A percentile compares a stretch with the other conserved stretches of the same genome.
These are phyloP conservation scores for Tragelaphus strepsiceros DNA, from an alignment of 2,113 vertebrate species.

Conservation along the genomic window DNA sequence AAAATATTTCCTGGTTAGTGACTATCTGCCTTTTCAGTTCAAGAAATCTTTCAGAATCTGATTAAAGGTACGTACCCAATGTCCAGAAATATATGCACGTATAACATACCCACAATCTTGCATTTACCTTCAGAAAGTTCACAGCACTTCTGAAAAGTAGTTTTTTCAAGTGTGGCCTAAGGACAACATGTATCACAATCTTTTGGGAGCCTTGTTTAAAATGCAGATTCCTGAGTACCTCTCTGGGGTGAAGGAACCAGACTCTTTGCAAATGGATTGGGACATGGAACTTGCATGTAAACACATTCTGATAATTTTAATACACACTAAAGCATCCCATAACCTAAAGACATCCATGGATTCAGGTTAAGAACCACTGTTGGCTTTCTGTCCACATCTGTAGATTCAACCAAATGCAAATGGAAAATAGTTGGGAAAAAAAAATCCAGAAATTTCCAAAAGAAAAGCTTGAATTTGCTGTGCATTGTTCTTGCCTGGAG, in stretches of 20 bases:
- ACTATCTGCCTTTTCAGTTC: neutral
- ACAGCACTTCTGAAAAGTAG: neutral
- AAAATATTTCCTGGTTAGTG: neutral
- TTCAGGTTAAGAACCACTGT: neutral
- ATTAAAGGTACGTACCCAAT: neutral
- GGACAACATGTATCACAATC: neutral
- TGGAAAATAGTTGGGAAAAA: neutral
- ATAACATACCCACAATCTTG: neutral
- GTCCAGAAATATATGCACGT: neutral
- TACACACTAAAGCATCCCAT: neutral
- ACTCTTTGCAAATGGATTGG: neutral
- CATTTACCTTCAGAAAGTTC: neutral
- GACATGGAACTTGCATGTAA: neutral
- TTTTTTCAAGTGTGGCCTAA: neutral
- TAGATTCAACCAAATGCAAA: neutral
- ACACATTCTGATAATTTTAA: neutral
- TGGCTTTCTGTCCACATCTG: neutral
- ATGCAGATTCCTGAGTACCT: neutral
- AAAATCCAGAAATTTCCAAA: neutral
- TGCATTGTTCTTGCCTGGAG: neutral
- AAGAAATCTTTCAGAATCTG: neutral
- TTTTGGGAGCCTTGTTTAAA: constrained; percentile 18
- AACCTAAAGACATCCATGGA: neutral
- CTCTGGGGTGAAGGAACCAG: neutral
- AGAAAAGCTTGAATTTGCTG: neutral